These are phyloP conservation scores for Hesperia comma DNA, from an alignment of 2,888 invertebrate genomes.

Conservation along the genomic window DNA sequence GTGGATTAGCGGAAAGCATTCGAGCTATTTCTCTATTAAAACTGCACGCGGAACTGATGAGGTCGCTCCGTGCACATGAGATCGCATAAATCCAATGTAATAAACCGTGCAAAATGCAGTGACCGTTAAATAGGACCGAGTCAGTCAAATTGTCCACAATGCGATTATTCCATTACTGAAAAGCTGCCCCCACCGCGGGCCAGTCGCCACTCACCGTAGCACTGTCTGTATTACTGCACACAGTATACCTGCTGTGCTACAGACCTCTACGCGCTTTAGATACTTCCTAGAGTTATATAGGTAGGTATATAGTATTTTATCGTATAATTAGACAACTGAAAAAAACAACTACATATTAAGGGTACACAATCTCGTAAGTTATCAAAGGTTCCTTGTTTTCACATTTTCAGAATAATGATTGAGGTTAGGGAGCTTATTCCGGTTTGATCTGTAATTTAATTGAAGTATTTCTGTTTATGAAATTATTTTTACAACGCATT, in stretches of 20 bases:
- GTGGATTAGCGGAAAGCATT: slow-evolving; percentile 42
- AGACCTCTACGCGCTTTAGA: not conserved
- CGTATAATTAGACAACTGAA: no score
- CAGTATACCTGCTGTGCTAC: slow-evolving; percentile 15
- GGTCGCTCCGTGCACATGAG: slow-evolving; percentile 72
- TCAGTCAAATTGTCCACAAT: slow-evolving; percentile 79
- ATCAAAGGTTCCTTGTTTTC: no score
- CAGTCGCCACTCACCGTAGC: slow-evolving; percentile 22
- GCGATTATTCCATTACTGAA: slow-evolving; percentile 75
- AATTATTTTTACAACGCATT: no score
- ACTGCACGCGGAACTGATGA: slow-evolving; percentile 73
- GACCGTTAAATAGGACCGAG: slow-evolving; percentile 74
- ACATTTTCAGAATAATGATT: no score
- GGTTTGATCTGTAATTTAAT: no score
- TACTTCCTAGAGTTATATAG: no score
- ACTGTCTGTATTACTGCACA: slow-evolving; percentile 51
- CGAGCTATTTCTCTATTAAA: slow-evolving; percentile 72
- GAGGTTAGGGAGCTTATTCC: no score
- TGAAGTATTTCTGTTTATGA: no score
- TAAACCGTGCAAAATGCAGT: slow-evolving; percentile 62
- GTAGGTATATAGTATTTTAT: no score
- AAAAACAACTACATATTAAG: no score
- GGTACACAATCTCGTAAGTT: no score
- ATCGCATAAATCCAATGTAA: slow-evolving; percentile 78
- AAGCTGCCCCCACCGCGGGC: slow-evolving; percentile 56